Base-by-base conservation (phyloP, 2,113 vertebrate genomes). In the Pelodiscus sinensis region DNA sequence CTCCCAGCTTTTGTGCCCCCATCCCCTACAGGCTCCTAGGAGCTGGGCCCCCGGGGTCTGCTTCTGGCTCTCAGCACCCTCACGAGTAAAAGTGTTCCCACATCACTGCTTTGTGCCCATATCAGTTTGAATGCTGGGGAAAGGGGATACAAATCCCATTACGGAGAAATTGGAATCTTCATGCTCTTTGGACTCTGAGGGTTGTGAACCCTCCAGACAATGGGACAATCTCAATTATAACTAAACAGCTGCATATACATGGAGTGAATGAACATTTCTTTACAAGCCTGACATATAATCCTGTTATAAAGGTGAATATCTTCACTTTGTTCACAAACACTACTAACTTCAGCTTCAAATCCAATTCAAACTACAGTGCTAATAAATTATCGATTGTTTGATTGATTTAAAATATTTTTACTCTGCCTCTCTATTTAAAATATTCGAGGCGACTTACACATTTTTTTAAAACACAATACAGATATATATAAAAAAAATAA, bases 321-420 rank as follows among this genome's bases (percentile, higher is more conserved):
- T 93, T 85, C 60, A 29, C 87, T 81, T 82, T 90, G 27, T 84
- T 95, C 88, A 35, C 62, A 55, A 84, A 58, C 19, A 51, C 3
- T 81, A n/a, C 75, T 92, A 52, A 91, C 44, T 97, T 78, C n/a
- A 89, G 38, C 65, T 91, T 97, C 54, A 93, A 94, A 92, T 90
- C 57, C 90, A 85, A 79, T 96, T 94, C 6, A 21, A 71, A 81
- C 44, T 88, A 65, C 4, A 93, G 27, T 8, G 65, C 85, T 94
- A 86, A 88, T 88, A 73, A 95, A 84, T 88, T 84, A 86, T 44
- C 7, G 44, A 44, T 44, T 44, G 44, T 6, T 44, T 44, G 44
- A 44, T 44, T 44, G 38, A 44, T 44, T 44, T 44, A 44, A 44
- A 44, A 4, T 44, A 6, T 44, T 44, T 44, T 44, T 44, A 44